Evolutionary conservation across 2,888 invertebrate genomes (phyloP).

Genomic region (Deilephila elpenor): DNA sequence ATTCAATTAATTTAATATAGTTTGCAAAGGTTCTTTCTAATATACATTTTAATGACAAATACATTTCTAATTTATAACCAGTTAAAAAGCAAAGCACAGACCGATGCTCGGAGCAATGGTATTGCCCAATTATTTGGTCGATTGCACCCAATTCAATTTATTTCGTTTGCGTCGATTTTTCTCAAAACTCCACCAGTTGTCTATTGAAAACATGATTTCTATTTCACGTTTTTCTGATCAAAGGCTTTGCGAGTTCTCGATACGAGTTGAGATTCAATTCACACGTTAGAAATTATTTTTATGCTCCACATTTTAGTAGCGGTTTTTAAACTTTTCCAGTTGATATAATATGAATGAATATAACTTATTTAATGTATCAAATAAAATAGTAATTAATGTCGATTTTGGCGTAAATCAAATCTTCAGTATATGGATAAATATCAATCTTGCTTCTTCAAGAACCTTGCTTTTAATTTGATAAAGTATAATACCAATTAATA

Average conservation of each 20-base stretch:
- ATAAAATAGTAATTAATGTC: too few species aligned
- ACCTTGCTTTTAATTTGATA: too few species aligned
- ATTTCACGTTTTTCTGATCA: slow-evolving; percentile 21
- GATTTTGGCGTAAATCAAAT: too few species aligned
- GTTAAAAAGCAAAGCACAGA: background rate
- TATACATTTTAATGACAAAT: background rate
- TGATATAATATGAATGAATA: too few species aligned
- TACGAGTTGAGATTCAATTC: slow-evolving; percentile 35
- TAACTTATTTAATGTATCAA: too few species aligned
- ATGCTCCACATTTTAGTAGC: background rate
- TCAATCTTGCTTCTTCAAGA: too few species aligned
- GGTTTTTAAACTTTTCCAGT: background rate
- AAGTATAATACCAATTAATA: too few species aligned
- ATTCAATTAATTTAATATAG: too few species aligned
- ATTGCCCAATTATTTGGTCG: slow-evolving; percentile 33
- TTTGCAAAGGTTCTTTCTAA: too few species aligned
- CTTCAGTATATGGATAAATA: too few species aligned
- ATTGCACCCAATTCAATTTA: slow-evolving; percentile 30
- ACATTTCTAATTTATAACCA: background rate
- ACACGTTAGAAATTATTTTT: slow-evolving; percentile 8
- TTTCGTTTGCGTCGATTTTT: slow-evolving; percentile 40
- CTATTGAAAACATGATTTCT: slow-evolving; percentile 27
- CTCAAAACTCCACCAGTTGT: slow-evolving; percentile 41
- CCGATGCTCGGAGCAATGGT: slow-evolving; percentile 24
- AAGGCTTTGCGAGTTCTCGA: slow-evolving; percentile 32